Evolutionary conservation across 2,113 vertebrate species (phyloP).

Genomic region (Platysteira castanea): DNA sequence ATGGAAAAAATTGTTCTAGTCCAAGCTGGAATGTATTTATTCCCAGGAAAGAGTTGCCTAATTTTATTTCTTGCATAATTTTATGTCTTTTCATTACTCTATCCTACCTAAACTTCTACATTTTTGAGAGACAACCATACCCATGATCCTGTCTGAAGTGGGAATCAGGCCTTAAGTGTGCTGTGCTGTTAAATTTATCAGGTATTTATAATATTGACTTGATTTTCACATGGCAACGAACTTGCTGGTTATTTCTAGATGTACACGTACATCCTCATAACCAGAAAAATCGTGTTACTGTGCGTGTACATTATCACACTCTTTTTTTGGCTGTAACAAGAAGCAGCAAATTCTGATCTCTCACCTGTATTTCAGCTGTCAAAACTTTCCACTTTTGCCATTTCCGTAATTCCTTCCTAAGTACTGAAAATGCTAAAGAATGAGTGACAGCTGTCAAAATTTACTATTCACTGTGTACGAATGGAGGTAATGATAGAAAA

Average conservation of each 20-base stretch:
- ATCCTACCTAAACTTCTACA: neutral
- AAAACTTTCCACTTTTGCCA: neutral
- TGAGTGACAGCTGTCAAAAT: conserved; percentile 50
- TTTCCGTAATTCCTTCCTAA: neutral
- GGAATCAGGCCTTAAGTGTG: neutral
- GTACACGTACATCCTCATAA: rapidly evolving
- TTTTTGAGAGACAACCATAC: neutral
- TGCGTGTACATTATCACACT: neutral
- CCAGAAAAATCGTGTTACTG: neutral
- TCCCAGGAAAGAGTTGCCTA: neutral
- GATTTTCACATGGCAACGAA: neutral
- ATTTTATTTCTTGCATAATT: neutral
- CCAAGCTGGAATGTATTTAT: neutral
- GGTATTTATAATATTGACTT: neutral
- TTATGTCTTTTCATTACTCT: neutral
- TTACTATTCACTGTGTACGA: neutral
- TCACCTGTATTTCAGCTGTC: conserved; percentile 23
- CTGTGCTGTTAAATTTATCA: neutral
- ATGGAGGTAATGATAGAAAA: neutral
- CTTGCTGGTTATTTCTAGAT: neutral
- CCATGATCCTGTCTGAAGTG: neutral
- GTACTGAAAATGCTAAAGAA: neutral
- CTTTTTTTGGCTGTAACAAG: neutral
- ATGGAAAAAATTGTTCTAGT: neutral
- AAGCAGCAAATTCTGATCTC: neutral